Evolutionary conservation across 1,140 invertebrate species (phyloP).

Genomic region (Schlechtendalia chinensis): DNA sequence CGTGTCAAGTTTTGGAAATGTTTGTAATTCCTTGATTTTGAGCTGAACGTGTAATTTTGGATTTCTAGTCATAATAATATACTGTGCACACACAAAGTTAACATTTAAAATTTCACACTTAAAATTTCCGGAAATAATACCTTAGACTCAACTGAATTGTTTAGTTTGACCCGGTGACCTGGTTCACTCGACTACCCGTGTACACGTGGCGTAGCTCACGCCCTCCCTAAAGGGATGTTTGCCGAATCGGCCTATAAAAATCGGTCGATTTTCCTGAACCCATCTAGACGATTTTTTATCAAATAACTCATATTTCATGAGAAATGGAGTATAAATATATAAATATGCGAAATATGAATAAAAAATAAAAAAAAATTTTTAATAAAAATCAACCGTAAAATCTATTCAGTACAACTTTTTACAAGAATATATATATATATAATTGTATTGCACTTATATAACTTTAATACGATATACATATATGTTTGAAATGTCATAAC

Average conservation of each 20-base stretch:
- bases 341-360: not conserved
- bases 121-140: slow-evolving; percentile 12
- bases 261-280: slow-evolving; percentile 26
- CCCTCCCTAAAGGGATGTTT: slow-evolving; percentile 24
- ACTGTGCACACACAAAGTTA: no score
- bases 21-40: no score
- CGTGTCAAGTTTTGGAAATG: no score
- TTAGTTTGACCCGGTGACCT: slow-evolving; percentile 41
- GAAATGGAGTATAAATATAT: not conserved
- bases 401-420: not conserved
- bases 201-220: slow-evolving; percentile 20
- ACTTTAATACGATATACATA: not conserved
- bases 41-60: no score
- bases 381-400: not conserved
- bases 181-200: slow-evolving; percentile 5
- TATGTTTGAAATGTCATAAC: no score
- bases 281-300: slow-evolving; percentile 5
- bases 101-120: not conserved
- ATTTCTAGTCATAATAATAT: no score
- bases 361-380: not conserved
- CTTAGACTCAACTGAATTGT: slow-evolving; percentile 4
- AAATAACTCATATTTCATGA: slow-evolving; percentile 6
- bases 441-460: not conserved
- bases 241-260: slow-evolving; percentile 38
- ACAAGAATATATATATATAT: not conserved